Percentiles rank a stretch among this genome's conserved stretches.
phyloP scores from a whole-genome alignment of 2,797 vertebrate species.

The Pseudotriccus pelzelni region DNA sequence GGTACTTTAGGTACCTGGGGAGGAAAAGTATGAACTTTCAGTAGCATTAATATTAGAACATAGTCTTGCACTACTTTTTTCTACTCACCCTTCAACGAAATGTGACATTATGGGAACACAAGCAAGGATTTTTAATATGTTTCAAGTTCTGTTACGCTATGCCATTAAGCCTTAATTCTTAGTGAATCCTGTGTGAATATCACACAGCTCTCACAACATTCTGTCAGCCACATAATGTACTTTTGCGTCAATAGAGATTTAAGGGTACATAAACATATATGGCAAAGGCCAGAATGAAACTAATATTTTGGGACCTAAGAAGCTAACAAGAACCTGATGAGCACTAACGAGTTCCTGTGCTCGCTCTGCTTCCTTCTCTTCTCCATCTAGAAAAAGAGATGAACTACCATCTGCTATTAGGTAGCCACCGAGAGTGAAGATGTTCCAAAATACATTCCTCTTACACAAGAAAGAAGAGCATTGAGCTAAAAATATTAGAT shows the following conservation, averaged over 20 bases:
- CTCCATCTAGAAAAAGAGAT: neutral
- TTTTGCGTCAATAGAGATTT: neutral
- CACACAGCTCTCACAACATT: neutral
- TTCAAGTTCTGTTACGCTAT: neutral
- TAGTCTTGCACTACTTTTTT: neutral
- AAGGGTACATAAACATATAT: neutral
- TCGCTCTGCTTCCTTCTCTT: neutral
- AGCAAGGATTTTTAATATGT: neutral
- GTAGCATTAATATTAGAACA: neutral
- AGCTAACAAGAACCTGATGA: neutral
- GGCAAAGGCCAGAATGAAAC: neutral
- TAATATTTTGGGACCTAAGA: neutral
- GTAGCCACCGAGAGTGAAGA: neutral
- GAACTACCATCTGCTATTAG: neutral
- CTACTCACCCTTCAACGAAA: neutral
- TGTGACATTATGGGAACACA: neutral
- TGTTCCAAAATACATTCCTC: neutral
- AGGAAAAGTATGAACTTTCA: neutral
- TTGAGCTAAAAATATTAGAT: neutral
- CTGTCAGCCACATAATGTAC: neutral
- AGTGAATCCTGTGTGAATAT: neutral
- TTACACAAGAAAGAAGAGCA: neutral
- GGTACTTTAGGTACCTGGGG: neutral
- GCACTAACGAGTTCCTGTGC: neutral
- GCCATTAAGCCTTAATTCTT: neutral